phyloP scores from a whole-genome alignment of 2,797 vertebrate species.

The Staurois parvus region DNA sequence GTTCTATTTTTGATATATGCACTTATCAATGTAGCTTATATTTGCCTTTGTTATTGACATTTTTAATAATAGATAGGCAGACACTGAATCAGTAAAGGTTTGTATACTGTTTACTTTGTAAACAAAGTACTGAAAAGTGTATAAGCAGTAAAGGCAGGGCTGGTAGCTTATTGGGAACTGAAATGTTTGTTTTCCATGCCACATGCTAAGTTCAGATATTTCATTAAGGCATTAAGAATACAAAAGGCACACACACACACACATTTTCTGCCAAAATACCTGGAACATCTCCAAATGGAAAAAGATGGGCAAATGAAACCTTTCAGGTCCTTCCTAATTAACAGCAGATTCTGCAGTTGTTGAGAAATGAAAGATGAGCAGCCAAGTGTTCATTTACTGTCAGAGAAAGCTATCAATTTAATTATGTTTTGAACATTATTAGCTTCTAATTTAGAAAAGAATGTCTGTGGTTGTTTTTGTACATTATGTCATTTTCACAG shows the following conservation, averaged over 20 bases:
- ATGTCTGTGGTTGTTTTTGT: neutral
- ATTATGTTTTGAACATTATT: neutral
- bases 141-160: neutral
- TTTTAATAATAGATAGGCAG: neutral
- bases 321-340: slow-evolving; percentile 37
- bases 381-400: slow-evolving; percentile 13
- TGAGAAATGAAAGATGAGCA: neutral
- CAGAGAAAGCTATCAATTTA: neutral
- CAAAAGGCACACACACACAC: slow-evolving; percentile 17
- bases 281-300: slow-evolving; percentile 23
- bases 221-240: slow-evolving; percentile 31
- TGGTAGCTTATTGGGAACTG: neutral
- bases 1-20: too few species aligned
- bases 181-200: slow-evolving; percentile 25
- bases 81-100: neutral
- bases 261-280: slow-evolving; percentile 42
- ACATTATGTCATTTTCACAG: neutral
- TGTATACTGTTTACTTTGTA: neutral
- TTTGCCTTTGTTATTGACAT: neutral
- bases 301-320: slow-evolving; percentile 10
- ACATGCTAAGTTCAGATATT: slow-evolving; percentile 5
- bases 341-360: slow-evolving; percentile 26
- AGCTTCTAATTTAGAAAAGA: neutral
- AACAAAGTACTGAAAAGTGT: neutral
- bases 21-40: neutral